These are phyloP conservation scores for Halocynthia roretzi DNA, from an alignment of 23 tunicate species.

Conservation along the genomic window DNA sequence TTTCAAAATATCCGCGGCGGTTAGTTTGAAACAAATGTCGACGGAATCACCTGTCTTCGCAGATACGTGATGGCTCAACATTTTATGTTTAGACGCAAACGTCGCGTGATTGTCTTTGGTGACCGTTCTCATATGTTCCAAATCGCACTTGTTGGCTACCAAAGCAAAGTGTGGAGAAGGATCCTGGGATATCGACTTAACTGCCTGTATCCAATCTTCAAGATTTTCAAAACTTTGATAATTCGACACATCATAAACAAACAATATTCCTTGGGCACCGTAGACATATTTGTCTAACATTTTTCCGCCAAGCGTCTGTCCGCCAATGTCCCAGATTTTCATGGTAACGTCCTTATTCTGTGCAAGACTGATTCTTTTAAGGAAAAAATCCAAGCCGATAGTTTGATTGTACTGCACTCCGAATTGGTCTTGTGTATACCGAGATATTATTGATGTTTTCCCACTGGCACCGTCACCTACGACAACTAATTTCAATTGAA, in stretches of 20 bases:
- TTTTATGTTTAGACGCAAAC: constrained; percentile 54
- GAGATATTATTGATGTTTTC: constrained; percentile 80
- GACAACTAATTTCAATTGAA: constrained; percentile 59
- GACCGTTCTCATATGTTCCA: constrained; percentile 73
- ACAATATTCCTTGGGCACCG: constrained; percentile 73
- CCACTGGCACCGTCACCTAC: constrained; percentile 96
- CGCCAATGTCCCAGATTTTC: constrained; percentile 92
- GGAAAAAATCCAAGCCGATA: constrained; percentile 80
- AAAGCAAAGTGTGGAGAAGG: constrained; percentile 42
- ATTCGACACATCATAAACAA: constrained; percentile 85
- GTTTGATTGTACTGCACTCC: constrained; percentile 77
- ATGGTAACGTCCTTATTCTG: constrained; percentile 48
- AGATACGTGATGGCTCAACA: constrained; percentile 65
- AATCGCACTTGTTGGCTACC: constrained; percentile 87
- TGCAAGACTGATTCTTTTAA: constrained; percentile 46
- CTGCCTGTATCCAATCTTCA: constrained; percentile 57
- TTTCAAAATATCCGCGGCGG: constrained; percentile 77
- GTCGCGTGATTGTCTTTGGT: constrained; percentile 49
- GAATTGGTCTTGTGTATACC: constrained; percentile 82
- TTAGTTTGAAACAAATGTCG: constrained; percentile 44
- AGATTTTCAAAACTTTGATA: constrained; percentile 72
- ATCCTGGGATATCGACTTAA: constrained; percentile 21
- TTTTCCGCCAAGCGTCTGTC: constrained; percentile 85
- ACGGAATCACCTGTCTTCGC: constrained; percentile 97
- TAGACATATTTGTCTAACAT: constrained; percentile 88